Evolutionary conservation across 2,113 vertebrate genomes (phyloP), one percentile per base, ranked within the genome.

Genomic region (Lanius collurio): DNA sequence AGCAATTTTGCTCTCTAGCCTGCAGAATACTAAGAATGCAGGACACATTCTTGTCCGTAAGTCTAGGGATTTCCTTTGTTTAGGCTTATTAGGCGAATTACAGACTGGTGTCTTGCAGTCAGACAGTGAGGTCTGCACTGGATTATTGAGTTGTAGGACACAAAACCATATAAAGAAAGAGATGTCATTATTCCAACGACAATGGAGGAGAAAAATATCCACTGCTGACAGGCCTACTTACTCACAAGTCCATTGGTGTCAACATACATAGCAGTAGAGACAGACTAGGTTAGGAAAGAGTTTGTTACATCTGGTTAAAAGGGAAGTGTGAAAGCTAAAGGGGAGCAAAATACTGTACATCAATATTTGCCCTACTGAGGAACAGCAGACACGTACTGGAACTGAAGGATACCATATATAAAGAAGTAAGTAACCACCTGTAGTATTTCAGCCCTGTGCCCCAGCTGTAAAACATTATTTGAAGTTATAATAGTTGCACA

Each of bases 401-500:
- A 94, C 93, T 94, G 97, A 97, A 98, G 96, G 80, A 95, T 87
- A 86, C 69, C 96, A 81, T 95, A 91, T 47, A 96, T 30, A 93
- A 94, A 94, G 90, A 73, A 93, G 44, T 71, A 90, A 96, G 90
- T 94, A 94, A 97, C 94, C 97, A 95, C 96, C 97, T 93, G 94
- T 59, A 97, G 93, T 96, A 94, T 97, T 97, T 93, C 83, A 91
- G 95, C 62, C 97, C 95, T 97, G 80, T 97, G 95, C 91, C 95
- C 94, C 96, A 96, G 97, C 97, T 98, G 97, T 94, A 96, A 98
- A 96, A 90, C 87, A 93, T 97, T 96, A 97, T 97, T 98, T 98
- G 95, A 94, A 96, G 94, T 97, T 97, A 96, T 95, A 95, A 96
- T 97, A 95, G 87, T 93, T 96, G 90, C 76, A 88, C 94, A 96